Percentiles rank a stretch among this genome's conserved stretches.
Evolutionary conservation across 2,113 vertebrate species (phyloP).

Genomic region (Proterorhinus semilunaris): DNA sequence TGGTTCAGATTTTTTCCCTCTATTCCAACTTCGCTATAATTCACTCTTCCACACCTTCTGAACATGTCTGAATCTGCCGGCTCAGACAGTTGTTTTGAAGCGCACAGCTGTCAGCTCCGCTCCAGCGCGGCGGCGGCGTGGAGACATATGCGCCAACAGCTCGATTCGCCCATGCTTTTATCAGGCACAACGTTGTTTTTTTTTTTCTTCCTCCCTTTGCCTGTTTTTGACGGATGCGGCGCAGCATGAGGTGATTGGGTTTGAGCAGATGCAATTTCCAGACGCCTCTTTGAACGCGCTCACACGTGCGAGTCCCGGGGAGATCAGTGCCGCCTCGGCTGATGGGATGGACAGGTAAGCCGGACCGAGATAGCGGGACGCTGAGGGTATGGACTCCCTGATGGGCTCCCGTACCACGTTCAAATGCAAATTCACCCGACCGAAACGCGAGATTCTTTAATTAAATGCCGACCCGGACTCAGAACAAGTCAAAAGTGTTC

Average conservation of each 20-base stretch:
- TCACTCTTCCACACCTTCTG: neutral
- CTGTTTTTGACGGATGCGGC: neutral
- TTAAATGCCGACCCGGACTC: too few relatives aligned
- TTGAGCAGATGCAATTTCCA: conserved; percentile 46
- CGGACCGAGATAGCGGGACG: conserved; percentile 9
- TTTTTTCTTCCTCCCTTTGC: neutral
- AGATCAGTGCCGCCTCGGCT: conserved; percentile 24
- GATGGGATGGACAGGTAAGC: conserved; percentile 32
- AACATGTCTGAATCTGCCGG: neutral
- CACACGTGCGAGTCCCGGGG: conserved; percentile 28
- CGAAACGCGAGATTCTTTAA: too few relatives aligned
- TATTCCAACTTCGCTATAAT: neutral
- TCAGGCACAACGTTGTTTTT: conserved; percentile 3
- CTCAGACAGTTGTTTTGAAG: neutral
- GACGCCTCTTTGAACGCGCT: conserved; percentile 30
- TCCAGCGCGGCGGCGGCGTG: neutral
- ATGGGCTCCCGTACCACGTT: too few relatives aligned
- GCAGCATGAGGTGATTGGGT: conserved; percentile 16
- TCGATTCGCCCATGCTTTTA: conserved; percentile 15
- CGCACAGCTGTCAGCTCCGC: conserved; percentile 12
- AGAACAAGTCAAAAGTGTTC: too few relatives aligned
- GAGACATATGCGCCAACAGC: conserved; percentile 9
- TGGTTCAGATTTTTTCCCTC: neutral
- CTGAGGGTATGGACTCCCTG: conserved; percentile 1
- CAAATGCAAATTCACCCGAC: too few relatives aligned